phyloP scores from a whole-genome alignment of 2,797 vertebrate genomes.

The Anableps anableps region DNA sequence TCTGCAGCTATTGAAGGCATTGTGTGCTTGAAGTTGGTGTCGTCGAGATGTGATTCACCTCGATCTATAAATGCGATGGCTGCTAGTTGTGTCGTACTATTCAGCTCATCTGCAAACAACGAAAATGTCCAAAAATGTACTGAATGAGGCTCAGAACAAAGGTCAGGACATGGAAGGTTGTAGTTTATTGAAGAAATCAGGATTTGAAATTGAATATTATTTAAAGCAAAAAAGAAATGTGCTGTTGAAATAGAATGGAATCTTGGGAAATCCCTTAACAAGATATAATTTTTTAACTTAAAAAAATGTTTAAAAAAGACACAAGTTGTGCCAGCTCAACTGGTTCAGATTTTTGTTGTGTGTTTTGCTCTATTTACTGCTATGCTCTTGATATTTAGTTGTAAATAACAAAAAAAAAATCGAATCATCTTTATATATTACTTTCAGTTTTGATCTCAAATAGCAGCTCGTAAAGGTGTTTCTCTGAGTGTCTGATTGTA shows the following conservation, averaged over 20 bases:
- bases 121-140: neutral
- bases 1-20: constrained; percentile 6
- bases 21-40: neutral
- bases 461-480: neutral
- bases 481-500: neutral
- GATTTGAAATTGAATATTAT: neutral
- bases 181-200: neutral
- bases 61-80: neutral
- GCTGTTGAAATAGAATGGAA: neutral
- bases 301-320: neutral
- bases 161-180: neutral
- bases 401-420: neutral
- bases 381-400: neutral
- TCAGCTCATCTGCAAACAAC: neutral
- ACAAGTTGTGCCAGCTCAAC: neutral
- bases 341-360: neutral
- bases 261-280: neutral
- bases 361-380: neutral
- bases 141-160: neutral
- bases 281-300: neutral
- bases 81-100: neutral
- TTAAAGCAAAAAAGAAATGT: neutral
- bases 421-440: neutral
- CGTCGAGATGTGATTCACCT: neutral
- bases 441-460: neutral